Evolutionary conservation across 2,888 invertebrate species (phyloP).

Genomic region (Uropetala carovei): DNA sequence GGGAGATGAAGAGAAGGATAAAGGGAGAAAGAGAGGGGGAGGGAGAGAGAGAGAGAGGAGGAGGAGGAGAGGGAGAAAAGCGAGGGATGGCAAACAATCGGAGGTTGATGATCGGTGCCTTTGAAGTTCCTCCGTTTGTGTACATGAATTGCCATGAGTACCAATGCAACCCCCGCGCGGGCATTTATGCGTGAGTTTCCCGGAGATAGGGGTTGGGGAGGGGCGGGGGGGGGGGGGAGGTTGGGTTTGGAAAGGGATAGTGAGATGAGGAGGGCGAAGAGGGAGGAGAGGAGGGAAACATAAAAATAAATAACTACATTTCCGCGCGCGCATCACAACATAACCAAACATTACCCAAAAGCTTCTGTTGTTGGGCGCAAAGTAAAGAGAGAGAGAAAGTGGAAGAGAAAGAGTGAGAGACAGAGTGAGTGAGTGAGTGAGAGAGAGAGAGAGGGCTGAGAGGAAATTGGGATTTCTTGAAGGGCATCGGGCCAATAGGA

Average conservation of each 20-base stretch:
- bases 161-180: slow-evolving; percentile 33
- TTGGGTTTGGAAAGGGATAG: too few relatives aligned
- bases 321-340: slow-evolving; percentile 9
- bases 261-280: too few relatives aligned
- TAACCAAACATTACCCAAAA: not conserved
- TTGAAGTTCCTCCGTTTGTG: slow-evolving; percentile 63
- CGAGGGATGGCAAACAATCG: slow-evolving; percentile 56
- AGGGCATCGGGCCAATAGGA: not conserved
- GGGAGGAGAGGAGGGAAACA: not conserved
- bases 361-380: not conserved
- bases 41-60: not conserved
- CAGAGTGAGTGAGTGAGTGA: too few relatives aligned
- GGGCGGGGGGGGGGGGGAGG: not conserved
- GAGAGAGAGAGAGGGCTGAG: not conserved
- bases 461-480: not conserved
- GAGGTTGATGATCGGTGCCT: slow-evolving; percentile 59
- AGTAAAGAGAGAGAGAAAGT: not conserved
- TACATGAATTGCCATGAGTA: slow-evolving; percentile 57
- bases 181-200: not conserved
- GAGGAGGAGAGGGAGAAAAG: slow-evolving; percentile 5
- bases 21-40: not conserved
- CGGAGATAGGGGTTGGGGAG: not conserved
- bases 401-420: too few relatives aligned
- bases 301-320: slow-evolving; percentile 13
- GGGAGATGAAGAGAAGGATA: too few relatives aligned